Evolutionary conservation across 1,140 invertebrate species (phyloP), one percentile per base, ranked within the genome.

Genomic region (Apis cerana): DNA sequence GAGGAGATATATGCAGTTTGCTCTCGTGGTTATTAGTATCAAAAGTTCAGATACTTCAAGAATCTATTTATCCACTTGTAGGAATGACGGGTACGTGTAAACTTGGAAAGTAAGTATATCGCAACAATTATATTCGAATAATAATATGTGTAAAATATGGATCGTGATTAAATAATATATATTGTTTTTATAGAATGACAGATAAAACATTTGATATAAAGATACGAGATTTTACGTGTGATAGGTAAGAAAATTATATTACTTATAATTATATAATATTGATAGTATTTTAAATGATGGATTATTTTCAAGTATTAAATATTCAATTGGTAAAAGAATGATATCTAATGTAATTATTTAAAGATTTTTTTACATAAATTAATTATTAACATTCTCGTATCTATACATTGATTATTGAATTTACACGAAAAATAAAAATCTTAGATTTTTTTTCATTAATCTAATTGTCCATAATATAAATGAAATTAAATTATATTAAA

Each of bases 1-100:
- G 98, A 62, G 97, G 98, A 50, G 97, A 98, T 91, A 97, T 96
- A 75, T 98, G 97, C 90, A 94, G 94, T 75, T 94, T 97, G n/a
- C 91, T 98, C 0, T 90, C 95, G 2, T 98, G 97, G 97, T 89
- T 98, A 68, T 83, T 93, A n/a, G 85, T 92, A 64, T 95, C 95
- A 80, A 95, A 96, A 75, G 93, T 95, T 11, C 90, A 92, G 17
- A 92, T 98, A 59, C 90, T 95, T 48, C 89, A 90, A 2, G 96
- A 97, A 81, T 91, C 90, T 8, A 92, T 95, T 50, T 98, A 98
- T 93, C 97, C 97, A 0, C 92, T 96, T 3, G 95, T 94, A 48
- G 94, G 96, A 48, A 94, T 91, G 72, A 95, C 95, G 58, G 95
- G 95, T 61, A 89, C 85, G 17, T 98, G 97, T 89, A 93, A 94